phyloP scores from a whole-genome alignment of 1,140 invertebrate genomes.

The Drosophila nigrodunni region DNA sequence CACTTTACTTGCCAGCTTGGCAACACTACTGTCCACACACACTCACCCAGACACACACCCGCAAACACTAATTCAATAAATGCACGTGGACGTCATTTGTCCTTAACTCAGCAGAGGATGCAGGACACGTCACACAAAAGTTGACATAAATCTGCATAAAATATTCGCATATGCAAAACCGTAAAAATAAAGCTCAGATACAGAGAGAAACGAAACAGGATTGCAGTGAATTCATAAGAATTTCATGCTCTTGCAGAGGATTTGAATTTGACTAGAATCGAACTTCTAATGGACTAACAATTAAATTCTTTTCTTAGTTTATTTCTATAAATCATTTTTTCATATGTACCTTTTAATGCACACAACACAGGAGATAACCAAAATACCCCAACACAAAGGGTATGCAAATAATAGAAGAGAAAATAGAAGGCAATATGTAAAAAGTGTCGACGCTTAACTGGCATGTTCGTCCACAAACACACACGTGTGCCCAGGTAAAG shows the following conservation, averaged over 20 bases:
- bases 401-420: neutral
- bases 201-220: neutral
- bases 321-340: too few species aligned
- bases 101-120: slow-evolving; percentile 45
- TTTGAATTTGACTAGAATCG: neutral
- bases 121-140: slow-evolving; percentile 74
- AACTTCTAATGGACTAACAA: too few species aligned
- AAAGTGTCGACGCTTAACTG: slow-evolving; percentile 64
- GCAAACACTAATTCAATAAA: slow-evolving; percentile 75
- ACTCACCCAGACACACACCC: slow-evolving; percentile 52
- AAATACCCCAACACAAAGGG: neutral
- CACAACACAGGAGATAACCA: neutral
- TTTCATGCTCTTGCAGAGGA: too few species aligned
- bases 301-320: too few species aligned
- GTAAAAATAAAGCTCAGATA: slow-evolving; percentile 31
- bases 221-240: neutral
- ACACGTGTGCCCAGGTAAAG: slow-evolving; percentile 22
- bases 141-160: slow-evolving; percentile 83
- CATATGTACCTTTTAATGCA: too few species aligned
- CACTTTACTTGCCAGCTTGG: slow-evolving; percentile 62
- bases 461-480: slow-evolving; percentile 60
- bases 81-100: slow-evolving; percentile 57
- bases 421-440: slow-evolving; percentile 17
- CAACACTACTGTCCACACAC: slow-evolving; percentile 50
- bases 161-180: slow-evolving; percentile 79